Evolutionary conservation across 1,140 invertebrate genomes (phyloP).

Genomic region (Sinonovacula constricta): DNA sequence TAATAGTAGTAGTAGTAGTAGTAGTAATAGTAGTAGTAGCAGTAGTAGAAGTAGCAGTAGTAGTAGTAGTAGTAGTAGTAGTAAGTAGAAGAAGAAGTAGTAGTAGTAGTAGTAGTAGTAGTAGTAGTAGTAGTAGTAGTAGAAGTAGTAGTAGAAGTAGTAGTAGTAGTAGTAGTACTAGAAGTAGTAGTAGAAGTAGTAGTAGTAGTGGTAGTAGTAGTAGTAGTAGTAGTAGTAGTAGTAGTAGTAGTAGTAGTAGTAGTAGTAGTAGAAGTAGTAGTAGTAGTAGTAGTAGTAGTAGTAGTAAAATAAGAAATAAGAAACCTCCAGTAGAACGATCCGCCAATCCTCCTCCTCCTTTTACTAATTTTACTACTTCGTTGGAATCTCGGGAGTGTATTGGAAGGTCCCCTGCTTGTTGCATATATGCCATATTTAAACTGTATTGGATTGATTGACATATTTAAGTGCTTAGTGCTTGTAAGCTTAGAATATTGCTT

Average conservation of each 20-base stretch:
- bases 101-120: conserved; percentile 46
- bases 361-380: no score
- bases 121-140: conserved; percentile 39
- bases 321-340: neutral
- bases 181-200: conserved; percentile 53
- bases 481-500: no score
- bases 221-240: conserved; percentile 10
- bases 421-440: no score
- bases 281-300: conserved; percentile 42
- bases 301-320: conserved; percentile 45
- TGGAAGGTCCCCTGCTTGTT: no score
- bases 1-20: conserved; percentile 19
- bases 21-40: conserved; percentile 21
- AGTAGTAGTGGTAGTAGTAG: conserved; percentile 47
- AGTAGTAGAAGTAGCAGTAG: conserved; percentile 42
- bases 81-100: conserved; percentile 42
- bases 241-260: neutral
- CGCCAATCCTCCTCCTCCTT: no score
- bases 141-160: conserved; percentile 45
- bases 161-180: conserved; percentile 52
- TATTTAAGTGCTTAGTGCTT: no score
- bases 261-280: neutral
- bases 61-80: no score
- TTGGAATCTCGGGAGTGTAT: no score
- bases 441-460: no score